Evolutionary conservation across 2,113 vertebrate genomes (phyloP).

Genomic region (Callaeas wilsoni): DNA sequence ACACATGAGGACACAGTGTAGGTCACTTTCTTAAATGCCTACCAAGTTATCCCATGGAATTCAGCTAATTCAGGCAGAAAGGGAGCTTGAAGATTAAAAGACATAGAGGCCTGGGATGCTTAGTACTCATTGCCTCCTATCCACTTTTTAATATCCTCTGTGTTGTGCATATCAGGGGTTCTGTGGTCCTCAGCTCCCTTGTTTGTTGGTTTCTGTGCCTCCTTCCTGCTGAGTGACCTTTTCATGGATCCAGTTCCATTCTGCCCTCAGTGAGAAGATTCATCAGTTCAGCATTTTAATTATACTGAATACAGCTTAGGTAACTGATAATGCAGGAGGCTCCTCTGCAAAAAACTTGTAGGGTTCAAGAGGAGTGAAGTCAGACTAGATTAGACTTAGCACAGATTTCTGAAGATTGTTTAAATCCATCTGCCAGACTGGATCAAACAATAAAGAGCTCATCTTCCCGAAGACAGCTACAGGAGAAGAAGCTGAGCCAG

Average conservation of each 20-base stretch:
- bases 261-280: background rate
- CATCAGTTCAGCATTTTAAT: background rate
- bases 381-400: background rate
- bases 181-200: background rate
- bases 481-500: background rate
- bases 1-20: background rate
- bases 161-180: background rate
- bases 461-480: fast-evolving
- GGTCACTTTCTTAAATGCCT: background rate
- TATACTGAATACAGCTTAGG: background rate
- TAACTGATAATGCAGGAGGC: background rate
- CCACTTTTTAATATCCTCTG: background rate
- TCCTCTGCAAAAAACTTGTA: background rate
- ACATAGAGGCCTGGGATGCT: background rate
- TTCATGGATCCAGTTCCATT: background rate
- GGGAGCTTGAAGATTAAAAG: background rate
- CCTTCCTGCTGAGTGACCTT: background rate
- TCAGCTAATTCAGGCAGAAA: background rate
- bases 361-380: background rate
- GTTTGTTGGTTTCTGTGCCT: background rate
- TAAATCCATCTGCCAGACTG: background rate
- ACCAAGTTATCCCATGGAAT: background rate
- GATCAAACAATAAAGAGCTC: background rate
- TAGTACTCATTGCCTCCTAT: background rate
- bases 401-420: background rate